Percentiles rank a stretch among this genome's conserved stretches.
These are phyloP conservation scores for Harpalus rufipes DNA, from an alignment of 2,888 invertebrate genomes.

Conservation along the genomic window DNA sequence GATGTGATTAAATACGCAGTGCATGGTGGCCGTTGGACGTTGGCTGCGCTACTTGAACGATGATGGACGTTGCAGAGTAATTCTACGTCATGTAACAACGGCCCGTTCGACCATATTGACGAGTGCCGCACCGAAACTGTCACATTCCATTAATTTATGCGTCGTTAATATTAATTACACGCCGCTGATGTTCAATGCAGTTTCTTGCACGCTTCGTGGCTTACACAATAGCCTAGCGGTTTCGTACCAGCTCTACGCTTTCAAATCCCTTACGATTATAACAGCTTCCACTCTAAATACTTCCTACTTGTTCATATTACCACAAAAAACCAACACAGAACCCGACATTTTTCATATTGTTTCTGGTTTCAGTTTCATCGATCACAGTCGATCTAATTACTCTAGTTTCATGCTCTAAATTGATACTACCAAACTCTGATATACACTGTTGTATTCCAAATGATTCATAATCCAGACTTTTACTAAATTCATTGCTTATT, in stretches of 20 bases:
- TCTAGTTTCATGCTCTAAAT: too few relatives aligned
- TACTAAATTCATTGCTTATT: too few relatives aligned
- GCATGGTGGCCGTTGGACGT: background rate
- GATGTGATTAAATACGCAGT: slow-evolving; percentile 53
- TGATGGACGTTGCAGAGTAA: slow-evolving; percentile 52
- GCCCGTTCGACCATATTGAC: slow-evolving; percentile 46
- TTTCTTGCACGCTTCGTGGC: slow-evolving; percentile 40
- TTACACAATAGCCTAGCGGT: slow-evolving; percentile 3
- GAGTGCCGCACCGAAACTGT: slow-evolving; percentile 53
- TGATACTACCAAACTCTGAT: too few relatives aligned
- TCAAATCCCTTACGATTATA: too few relatives aligned
- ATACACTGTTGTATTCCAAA: too few relatives aligned
- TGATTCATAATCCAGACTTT: too few relatives aligned
- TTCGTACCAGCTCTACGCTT: background rate
- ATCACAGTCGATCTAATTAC: background rate
- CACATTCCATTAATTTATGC: slow-evolving; percentile 63
- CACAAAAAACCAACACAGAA: background rate
- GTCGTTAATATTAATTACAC: slow-evolving; percentile 64
- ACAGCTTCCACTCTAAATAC: background rate
- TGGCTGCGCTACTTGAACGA: slow-evolving; percentile 39
- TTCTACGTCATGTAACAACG: slow-evolving; percentile 46
- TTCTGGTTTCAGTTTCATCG: background rate
- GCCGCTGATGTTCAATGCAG: slow-evolving; percentile 52
- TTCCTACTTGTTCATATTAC: background rate
- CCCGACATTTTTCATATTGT: background rate